These are phyloP conservation scores for Sclerurus mexicanus DNA, from an alignment of 2,113 vertebrate species.

Conservation along the genomic window DNA sequence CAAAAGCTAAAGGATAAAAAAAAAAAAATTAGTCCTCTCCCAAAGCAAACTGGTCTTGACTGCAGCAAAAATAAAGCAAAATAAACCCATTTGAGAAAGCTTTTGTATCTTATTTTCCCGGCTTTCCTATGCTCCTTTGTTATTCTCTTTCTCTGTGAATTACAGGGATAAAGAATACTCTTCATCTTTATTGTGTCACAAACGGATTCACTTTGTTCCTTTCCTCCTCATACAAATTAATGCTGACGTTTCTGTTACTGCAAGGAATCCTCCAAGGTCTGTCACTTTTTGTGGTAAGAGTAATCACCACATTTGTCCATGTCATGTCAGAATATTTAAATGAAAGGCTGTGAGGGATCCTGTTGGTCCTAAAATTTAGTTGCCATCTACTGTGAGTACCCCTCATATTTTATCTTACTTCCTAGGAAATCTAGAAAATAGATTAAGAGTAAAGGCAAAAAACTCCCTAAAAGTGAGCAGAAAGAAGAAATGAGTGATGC, in stretches of 20 bases:
- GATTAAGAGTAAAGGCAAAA: neutral
- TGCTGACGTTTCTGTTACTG: neutral
- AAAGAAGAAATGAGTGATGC: neutral
- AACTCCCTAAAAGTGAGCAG: neutral
- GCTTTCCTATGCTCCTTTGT: neutral
- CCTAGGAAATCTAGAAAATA: neutral
- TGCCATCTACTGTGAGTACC: fast-evolving
- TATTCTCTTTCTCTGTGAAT: neutral
- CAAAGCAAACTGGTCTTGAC: neutral
- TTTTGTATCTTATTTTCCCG: neutral
- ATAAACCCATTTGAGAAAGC: neutral
- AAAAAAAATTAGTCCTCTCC: neutral
- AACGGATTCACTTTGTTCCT: neutral
- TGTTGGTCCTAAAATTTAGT: neutral
- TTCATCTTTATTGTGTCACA: neutral
- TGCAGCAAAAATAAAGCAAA: neutral
- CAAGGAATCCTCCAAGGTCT: neutral
- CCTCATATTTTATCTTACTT: neutral
- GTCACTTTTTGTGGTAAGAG: neutral
- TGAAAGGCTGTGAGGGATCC: neutral
- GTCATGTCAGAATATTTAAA: neutral
- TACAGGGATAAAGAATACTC: neutral
- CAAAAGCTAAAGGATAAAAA: neutral
- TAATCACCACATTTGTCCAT: neutral
- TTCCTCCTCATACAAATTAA: neutral